Evolutionary conservation across 2,113 vertebrate species (phyloP).

Genomic region (Silurus meridionalis): DNA sequence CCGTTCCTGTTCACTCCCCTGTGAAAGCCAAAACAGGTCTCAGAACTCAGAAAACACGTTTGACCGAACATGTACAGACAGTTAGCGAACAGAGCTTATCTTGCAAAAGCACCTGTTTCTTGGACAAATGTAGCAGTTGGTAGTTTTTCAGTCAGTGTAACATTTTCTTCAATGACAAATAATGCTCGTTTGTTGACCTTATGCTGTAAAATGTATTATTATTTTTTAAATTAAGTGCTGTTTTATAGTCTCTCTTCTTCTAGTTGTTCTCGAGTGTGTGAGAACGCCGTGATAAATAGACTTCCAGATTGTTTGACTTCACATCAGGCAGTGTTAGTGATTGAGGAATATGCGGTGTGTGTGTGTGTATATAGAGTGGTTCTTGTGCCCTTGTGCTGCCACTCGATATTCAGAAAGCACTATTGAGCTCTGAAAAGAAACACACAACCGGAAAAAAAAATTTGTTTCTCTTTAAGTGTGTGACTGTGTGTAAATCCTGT

Average conservation of each 20-base stretch:
- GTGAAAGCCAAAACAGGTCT: background rate
- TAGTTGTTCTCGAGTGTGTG: background rate
- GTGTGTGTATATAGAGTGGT: background rate
- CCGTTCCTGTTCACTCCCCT: slow-evolving; percentile 21
- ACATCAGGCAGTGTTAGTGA: background rate
- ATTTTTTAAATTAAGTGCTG: background rate
- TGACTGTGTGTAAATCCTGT: background rate
- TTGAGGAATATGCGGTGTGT: background rate
- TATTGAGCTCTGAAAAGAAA: background rate
- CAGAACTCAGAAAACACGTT: slow-evolving; percentile 15
- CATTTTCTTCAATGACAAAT: background rate
- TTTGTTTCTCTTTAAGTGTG: background rate
- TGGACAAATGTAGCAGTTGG: background rate
- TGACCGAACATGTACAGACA: background rate
- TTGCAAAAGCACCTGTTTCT: background rate
- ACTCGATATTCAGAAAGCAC: background rate
- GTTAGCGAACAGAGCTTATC: background rate
- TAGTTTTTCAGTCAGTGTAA: background rate
- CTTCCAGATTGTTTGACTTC: slow-evolving; percentile 33
- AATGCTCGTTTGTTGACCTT: background rate
- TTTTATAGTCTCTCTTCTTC: background rate
- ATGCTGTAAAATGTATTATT: background rate
- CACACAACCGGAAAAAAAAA: background rate
- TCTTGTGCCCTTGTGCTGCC: background rate
- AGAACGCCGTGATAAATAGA: background rate